Percentiles rank a stretch among this genome's conserved stretches.
These are phyloP conservation scores for Steinernema hermaphroditum DNA, from an alignment of 2,888 invertebrate genomes.

Conservation along the genomic window DNA sequence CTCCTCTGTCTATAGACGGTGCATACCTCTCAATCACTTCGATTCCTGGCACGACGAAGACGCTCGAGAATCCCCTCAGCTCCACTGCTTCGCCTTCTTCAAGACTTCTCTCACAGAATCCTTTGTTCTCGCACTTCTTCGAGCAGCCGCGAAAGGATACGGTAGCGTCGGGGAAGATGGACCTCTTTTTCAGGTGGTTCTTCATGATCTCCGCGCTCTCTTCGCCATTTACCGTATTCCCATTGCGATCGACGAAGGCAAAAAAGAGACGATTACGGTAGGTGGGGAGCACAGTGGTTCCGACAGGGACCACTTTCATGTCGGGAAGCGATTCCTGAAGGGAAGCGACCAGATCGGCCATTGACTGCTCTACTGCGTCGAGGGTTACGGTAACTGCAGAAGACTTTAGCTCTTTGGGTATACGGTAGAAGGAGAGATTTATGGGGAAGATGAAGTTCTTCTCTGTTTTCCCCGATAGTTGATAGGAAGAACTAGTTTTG, in stretches of 20 bases:
- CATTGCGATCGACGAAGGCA: constrained; percentile 16
- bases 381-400: constrained; percentile 13
- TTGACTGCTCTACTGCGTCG: background rate
- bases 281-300: background rate
- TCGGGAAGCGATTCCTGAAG: constrained; percentile 10
- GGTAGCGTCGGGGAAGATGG: background rate
- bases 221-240: background rate
- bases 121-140: constrained; percentile 5
- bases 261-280: constrained; percentile 20
- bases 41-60: background rate
- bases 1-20: background rate
- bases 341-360: background rate
- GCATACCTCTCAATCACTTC: background rate
- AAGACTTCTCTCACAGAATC: background rate
- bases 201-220: constrained; percentile 12
- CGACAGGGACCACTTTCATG: background rate
- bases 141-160: constrained; percentile 13
- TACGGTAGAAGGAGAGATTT: constrained; percentile 1
- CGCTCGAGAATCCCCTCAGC: background rate
- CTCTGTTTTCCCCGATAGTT: background rate
- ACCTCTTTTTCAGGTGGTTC: background rate
- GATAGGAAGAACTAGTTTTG: constrained; percentile 2
- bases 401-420: background rate
- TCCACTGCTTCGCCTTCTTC: background rate
- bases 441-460: background rate